A percentile compares a stretch with the other conserved stretches of the same genome.
phyloP scores from a whole-genome alignment of 2,797 vertebrate genomes.

The Melanotaenia parkinsoni region DNA sequence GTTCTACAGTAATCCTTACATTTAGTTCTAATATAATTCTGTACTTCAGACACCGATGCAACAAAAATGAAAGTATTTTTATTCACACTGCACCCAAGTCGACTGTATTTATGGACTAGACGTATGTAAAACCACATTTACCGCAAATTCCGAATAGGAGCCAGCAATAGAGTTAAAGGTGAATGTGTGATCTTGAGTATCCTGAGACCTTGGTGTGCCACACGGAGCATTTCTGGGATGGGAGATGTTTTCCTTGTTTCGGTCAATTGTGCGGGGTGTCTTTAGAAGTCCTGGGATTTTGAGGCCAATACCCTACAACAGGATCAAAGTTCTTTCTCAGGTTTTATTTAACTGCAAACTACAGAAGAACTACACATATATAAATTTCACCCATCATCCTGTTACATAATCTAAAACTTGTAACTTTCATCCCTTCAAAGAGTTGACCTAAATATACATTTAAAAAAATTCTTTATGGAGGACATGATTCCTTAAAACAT shows the following conservation, averaged over 20 bases:
- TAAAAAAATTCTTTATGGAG: no score
- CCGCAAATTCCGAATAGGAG: constrained; percentile 96
- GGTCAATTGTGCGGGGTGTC: constrained; percentile 79
- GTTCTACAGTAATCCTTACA: background rate
- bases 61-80: background rate
- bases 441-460: background rate
- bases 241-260: constrained; percentile 91
- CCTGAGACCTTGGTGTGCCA: constrained; percentile 83
- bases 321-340: constrained; percentile 16
- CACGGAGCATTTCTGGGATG: constrained; percentile 84
- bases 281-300: constrained; percentile 74
- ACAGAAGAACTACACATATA: background rate
- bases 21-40: background rate
- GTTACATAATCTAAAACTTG: background rate
- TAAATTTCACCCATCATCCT: background rate
- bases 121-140: constrained; percentile 80
- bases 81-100: background rate
- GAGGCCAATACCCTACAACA: constrained; percentile 69
- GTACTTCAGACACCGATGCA: background rate
- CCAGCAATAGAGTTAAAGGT: constrained; percentile 90
- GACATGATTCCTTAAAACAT: no score
- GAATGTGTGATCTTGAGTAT: constrained; percentile 87
- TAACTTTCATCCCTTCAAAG: no score
- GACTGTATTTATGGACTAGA: background rate
- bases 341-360: background rate